phyloP scores from a whole-genome alignment of 1,140 invertebrate species.

The Brachionus plicatilis region DNA sequence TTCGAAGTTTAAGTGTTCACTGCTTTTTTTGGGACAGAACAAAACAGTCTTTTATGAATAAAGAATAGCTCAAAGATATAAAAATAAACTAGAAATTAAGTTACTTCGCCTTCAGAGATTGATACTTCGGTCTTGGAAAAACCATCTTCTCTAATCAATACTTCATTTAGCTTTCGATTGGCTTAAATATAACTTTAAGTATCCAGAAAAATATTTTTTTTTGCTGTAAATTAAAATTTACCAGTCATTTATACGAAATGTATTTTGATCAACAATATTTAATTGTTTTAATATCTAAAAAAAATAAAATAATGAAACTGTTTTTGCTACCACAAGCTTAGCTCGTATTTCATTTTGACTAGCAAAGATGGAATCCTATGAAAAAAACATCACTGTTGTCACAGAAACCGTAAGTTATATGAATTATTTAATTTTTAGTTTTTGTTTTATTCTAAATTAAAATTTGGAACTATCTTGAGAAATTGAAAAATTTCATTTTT shows the following conservation, averaged over 20 bases:
- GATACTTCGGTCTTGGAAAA: constrained; percentile 26
- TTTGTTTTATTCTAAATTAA: neutral
- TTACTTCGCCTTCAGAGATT: constrained; percentile 34
- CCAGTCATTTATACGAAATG: constrained; percentile 16
- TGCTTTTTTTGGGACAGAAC: neutral
- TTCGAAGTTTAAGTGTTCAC: neutral
- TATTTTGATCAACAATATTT: neutral
- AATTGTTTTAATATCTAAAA: neutral
- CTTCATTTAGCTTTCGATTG: constrained; percentile 31
- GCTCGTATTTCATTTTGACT: neutral
- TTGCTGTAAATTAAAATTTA: neutral
- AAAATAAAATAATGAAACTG: neutral
- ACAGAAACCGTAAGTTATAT: constrained; percentile 17
- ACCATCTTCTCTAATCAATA: constrained; percentile 6
- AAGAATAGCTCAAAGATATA: neutral
- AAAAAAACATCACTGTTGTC: constrained; percentile 25
- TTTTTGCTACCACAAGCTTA: neutral
- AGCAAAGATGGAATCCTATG: neutral
- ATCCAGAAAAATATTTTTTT: neutral
- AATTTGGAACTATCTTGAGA: constrained; percentile 11
- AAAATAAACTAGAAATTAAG: neutral
- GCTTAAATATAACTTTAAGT: neutral
- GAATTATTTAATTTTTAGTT: constrained; percentile 20
- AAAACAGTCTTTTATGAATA: neutral
- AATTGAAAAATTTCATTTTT: neutral